Evolutionary conservation across 64 coral and sea anemone genomes (phyloP).

Genomic region (Platygyra sinensis): DNA sequence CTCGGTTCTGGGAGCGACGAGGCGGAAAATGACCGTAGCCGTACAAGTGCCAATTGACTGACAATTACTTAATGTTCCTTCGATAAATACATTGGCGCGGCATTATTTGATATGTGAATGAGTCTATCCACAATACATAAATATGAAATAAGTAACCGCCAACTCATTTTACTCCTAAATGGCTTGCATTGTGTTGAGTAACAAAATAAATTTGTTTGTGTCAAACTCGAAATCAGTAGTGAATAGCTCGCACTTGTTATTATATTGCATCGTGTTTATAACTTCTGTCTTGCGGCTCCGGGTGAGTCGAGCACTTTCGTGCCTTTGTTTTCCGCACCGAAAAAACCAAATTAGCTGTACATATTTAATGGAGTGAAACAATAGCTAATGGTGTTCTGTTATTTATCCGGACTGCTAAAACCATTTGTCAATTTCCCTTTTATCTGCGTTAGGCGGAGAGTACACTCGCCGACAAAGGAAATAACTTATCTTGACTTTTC

Average conservation of each 20-base stretch:
- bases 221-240: conserved; percentile 75
- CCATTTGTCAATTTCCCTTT: conserved; percentile 87
- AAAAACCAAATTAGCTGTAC: conserved; percentile 59
- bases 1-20: conserved; percentile 43
- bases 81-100: conserved; percentile 70
- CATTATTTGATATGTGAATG: conserved; percentile 89
- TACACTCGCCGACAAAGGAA: conserved; percentile 84
- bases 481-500: conserved; percentile 83
- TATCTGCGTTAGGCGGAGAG: conserved; percentile 70
- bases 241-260: conserved; percentile 27
- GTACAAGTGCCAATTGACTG: conserved; percentile 58
- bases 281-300: neutral
- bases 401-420: conserved; percentile 76
- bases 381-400: conserved; percentile 82
- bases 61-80: conserved; percentile 76
- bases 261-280: conserved; percentile 24
- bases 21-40: conserved; percentile 48
- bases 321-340: conserved; percentile 56
- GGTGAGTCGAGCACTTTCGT: conserved; percentile 24
- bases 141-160: conserved; percentile 64
- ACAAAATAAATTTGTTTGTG: conserved; percentile 65
- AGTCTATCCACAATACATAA: conserved; percentile 66
- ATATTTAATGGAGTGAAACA: conserved; percentile 78
- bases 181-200: conserved; percentile 59
- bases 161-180: conserved; percentile 57